Conservation (phyloP, 2,888 invertebrate genomes). For the Patella pellucida region DNA sequence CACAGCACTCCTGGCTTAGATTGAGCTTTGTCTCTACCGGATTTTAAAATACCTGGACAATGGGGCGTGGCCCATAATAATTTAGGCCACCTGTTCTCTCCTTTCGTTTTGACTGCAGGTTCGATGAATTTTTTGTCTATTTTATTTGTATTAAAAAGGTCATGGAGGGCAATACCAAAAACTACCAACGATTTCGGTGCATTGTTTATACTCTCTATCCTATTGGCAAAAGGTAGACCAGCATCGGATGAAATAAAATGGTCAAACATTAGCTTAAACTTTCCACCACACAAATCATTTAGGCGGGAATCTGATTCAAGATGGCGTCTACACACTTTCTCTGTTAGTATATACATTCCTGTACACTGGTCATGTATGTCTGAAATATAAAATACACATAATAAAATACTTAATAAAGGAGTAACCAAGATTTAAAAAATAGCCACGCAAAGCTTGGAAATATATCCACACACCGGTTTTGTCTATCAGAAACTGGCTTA, state of each 20-base stretch:
- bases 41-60: background rate
- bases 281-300: constrained; percentile 15
- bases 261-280: constrained; percentile 22
- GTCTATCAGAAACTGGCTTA: too few species aligned
- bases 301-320: constrained; percentile 12
- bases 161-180: constrained; percentile 32
- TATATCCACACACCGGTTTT: too few species aligned
- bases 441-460: too few species aligned
- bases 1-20: constrained; percentile 5
- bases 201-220: constrained; percentile 15
- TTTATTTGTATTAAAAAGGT: constrained; percentile 22
- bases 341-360: constrained; percentile 28
- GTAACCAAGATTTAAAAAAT: too few species aligned
- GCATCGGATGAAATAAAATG: constrained; percentile 18
- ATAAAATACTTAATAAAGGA: too few species aligned
- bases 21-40: background rate
- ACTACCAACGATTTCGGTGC: constrained; percentile 24
- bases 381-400: background rate
- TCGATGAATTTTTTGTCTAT: constrained; percentile 13
- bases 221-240: background rate
- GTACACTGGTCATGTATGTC: constrained; percentile 18
- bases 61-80: constrained; percentile 1
- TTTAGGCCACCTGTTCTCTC: background rate
- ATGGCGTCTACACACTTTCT: constrained; percentile 22
- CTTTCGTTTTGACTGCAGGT: constrained; percentile 9